Evolutionary conservation across 2,888 invertebrate genomes (phyloP), one percentile per base, ranked within the genome.

Genomic region (Noctua pronuba): DNA sequence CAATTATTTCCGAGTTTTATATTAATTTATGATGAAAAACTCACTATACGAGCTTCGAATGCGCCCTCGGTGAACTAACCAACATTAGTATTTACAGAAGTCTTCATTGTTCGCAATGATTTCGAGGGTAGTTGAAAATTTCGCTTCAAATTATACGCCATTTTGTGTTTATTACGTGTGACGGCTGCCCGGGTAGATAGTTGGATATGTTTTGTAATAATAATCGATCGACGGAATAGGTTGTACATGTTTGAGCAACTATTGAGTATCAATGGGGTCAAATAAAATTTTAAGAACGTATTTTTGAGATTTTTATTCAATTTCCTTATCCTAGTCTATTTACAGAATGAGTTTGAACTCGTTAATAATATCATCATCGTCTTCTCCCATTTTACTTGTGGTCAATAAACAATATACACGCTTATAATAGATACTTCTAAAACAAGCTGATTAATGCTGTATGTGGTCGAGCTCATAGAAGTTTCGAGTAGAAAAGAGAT

Each of bases 271-370:
- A 93, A 94, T 95, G 95, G 95, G 95, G 95, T 95, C 96, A 95
- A 96, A 96, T 96, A 96, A 96, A 96, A 95, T 92, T 95, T 94
- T 95, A 96, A 96, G 95, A 95, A 95, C 91, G 91, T 93, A 91
- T 65, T 75, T 74, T 74, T 28, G 71, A 69, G 75, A 55, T 66
- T 87, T 88, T 90, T 83, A 85, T 85, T 88, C 24, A 69, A 71
- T 55, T 68, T 62, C 73, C 84, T 82, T 84, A 73, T 52, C 65
- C 75, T 77, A 79, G 38, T 66, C 49, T 65, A 49, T 77, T 24
- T 86, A 82, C 68, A 86, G 28, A 67, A 24, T 44, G 68, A 74
- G 69, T 86, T 77, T 41, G 10, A 18, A 76, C 73, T 85, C 35
- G 1, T 44, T 62, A 24, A 24, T 24, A 71, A n/a, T 65, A n/a